A percentile compares a stretch with the other conserved stretches of the same genome.
Conservation (phyloP, 2,113 vertebrate genomes). For the Poeciliopsis occidentalis region DNA sequence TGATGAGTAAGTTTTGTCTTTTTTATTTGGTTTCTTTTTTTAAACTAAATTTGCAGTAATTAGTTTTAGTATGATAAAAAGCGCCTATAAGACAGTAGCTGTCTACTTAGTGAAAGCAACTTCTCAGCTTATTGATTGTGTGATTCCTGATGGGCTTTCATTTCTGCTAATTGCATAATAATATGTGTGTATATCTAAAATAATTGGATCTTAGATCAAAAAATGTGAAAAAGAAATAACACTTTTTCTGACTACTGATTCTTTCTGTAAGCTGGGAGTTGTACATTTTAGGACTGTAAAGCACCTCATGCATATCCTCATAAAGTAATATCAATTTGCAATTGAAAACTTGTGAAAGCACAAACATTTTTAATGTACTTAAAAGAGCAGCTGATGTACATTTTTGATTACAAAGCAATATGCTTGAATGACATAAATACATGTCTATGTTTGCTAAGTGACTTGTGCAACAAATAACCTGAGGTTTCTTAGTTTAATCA, state of each 20-base stretch:
- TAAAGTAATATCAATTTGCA: constrained; percentile 20
- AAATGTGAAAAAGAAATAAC: neutral
- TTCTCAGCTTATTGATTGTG: neutral
- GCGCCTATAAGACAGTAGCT: neutral
- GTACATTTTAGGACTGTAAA: constrained; percentile 37
- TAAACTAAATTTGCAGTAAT: neutral
- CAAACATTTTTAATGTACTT: constrained; percentile 40
- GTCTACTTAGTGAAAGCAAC: neutral
- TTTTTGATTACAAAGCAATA: neutral
- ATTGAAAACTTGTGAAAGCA: constrained; percentile 54
- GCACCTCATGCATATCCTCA: constrained; percentile 29
- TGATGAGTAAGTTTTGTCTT: neutral
- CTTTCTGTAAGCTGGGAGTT: constrained; percentile 29
- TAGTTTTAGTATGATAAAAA: neutral
- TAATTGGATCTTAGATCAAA: neutral
- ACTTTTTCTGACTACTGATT: constrained; percentile 3
- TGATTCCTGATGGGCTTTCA: neutral
- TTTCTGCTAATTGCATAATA: neutral
- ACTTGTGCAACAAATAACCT: neutral
- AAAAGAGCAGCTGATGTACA: constrained; percentile 15
- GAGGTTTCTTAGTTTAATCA: neutral
- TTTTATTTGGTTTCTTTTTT: too few species aligned
- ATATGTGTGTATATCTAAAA: neutral
- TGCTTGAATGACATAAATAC: neutral
- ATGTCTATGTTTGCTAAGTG: neutral